Evolutionary conservation across 2,888 invertebrate genomes (phyloP), one percentile per base, ranked within the genome.

Genomic region (Pimpla rufipes): DNA sequence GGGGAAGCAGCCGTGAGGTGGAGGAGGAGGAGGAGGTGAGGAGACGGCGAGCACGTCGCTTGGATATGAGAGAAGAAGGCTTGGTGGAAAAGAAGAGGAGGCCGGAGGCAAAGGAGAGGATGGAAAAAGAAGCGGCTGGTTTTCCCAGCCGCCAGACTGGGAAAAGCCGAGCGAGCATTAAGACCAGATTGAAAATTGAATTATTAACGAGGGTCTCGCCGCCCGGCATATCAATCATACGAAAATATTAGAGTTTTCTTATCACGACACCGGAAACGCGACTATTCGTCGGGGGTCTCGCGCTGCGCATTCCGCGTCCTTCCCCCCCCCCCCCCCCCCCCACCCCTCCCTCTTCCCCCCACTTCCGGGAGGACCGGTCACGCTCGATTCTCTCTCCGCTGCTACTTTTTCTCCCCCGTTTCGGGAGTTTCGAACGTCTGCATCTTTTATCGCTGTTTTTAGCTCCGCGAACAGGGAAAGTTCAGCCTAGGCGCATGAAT

Each of bases 161-260:
- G 71, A 67, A 80, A 83, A 74, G 74, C 50, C 42, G 76, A 35
- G 85, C 66, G 79, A 81, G 87, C 85, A 87, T 89, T 87, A 89
- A 87, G 86, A 84, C 82, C 88, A 88, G 89, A 90, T 89, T 90
- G 88, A 88, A 89, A 90, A 89, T 90, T 90, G 90, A 90, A 90
- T 90, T 89, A 90, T 90, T 89, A 88, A 89, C 85, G 88, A 88
- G 88, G 79, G 83, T 84, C 83, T 85, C 83, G 87, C 79, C 86
- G 88, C 87, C 78, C 74, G 86, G 88, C 86, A 89, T 89, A 90
- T 90, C 88, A 89, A 90, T 89, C 89, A 89, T 88, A 87, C 87
- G 85, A 84, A 88, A 89, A 90, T 88, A 88, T 88, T 86, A 85
- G 68, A 87, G 81, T 87, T 88, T 88, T 85, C 88, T 85, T 68